phyloP scores from a whole-genome alignment of 2,113 vertebrate species.

The Dascyllus trimaculatus region DNA sequence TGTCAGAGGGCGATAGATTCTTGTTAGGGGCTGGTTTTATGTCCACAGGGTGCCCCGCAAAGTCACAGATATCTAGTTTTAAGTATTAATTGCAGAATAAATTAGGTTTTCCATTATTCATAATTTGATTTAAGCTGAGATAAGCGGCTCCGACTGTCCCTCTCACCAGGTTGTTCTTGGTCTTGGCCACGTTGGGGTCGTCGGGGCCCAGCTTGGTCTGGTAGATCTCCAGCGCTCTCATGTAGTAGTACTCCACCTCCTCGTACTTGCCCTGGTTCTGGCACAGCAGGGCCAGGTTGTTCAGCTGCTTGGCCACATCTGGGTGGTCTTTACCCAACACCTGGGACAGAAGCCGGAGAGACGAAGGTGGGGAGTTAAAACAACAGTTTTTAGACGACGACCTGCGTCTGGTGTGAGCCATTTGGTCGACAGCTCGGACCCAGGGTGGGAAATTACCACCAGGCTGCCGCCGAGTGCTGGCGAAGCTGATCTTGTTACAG shows the following conservation, averaged over 20 bases:
- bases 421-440: slow-evolving; percentile 18
- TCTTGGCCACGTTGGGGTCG: slow-evolving; percentile 99
- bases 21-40: no score
- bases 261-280: slow-evolving; percentile 99
- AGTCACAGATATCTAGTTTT: no score
- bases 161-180: slow-evolving; percentile 97
- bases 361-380: slow-evolving; percentile 41
- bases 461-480: no score
- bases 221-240: slow-evolving; percentile 96
- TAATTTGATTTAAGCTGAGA: no score
- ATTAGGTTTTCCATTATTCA: no score
- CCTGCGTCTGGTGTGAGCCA: slow-evolving; percentile 10
- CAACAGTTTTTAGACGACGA: slow-evolving; percentile 7
- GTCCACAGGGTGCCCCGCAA: no score
- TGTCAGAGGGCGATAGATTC: no score
- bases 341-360: slow-evolving; percentile 72
- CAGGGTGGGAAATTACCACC: not conserved
- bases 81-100: no score
- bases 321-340: slow-evolving; percentile 98
- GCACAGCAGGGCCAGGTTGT: slow-evolving; percentile 97
- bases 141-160: no score
- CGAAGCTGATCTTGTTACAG: no score
- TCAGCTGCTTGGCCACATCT: slow-evolving; percentile 98
- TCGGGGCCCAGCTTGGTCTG: slow-evolving; percentile 95
- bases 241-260: slow-evolving; percentile 98